These are phyloP conservation scores for Whitmania pigra DNA, from an alignment of 1,140 invertebrate genomes.

Conservation along the genomic window DNA sequence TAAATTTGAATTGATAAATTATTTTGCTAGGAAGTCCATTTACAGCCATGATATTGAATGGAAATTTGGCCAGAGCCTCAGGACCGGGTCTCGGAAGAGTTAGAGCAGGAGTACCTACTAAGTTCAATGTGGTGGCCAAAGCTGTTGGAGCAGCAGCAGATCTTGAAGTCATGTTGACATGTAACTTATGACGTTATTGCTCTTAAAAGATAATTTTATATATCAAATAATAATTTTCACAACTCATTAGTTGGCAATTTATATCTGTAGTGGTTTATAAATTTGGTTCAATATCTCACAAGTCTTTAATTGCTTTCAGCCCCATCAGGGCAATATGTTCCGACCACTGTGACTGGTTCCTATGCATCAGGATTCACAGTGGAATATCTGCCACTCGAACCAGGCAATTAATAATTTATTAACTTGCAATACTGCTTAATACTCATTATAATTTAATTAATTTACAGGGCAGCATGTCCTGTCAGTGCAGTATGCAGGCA, in stretches of 20 bases:
- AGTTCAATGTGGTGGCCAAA: slow-evolving; percentile 52
- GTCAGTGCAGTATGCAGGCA: slow-evolving; percentile 77
- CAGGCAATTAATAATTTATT: slow-evolving; percentile 20
- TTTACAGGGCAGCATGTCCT: slow-evolving; percentile 45
- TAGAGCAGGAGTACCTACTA: slow-evolving; percentile 48
- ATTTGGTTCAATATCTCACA: too few relatives aligned
- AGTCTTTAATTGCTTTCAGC: neutral
- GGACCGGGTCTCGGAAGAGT: slow-evolving; percentile 50
- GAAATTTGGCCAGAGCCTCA: slow-evolving; percentile 27
- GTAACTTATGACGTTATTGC: neutral
- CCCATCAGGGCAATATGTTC: slow-evolving; percentile 12
- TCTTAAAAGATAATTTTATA: too few relatives aligned
- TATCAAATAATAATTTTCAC: too few relatives aligned
- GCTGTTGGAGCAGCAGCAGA: slow-evolving; percentile 31
- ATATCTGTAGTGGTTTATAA: too few relatives aligned
- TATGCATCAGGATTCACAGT: slow-evolving; percentile 27
- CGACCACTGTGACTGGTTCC: neutral
- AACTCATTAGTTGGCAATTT: too few relatives aligned
- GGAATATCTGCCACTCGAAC: slow-evolving; percentile 29
- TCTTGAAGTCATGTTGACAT: slow-evolving; percentile 15
- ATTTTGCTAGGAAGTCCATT: slow-evolving; percentile 31
- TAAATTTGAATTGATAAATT: neutral
- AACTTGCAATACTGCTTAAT: too few relatives aligned
- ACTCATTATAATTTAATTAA: slow-evolving; percentile 5
- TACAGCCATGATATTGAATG: slow-evolving; percentile 28